Conservation (phyloP, 1,140 invertebrate genomes). For the Brachionus rotundiformis region DNA sequence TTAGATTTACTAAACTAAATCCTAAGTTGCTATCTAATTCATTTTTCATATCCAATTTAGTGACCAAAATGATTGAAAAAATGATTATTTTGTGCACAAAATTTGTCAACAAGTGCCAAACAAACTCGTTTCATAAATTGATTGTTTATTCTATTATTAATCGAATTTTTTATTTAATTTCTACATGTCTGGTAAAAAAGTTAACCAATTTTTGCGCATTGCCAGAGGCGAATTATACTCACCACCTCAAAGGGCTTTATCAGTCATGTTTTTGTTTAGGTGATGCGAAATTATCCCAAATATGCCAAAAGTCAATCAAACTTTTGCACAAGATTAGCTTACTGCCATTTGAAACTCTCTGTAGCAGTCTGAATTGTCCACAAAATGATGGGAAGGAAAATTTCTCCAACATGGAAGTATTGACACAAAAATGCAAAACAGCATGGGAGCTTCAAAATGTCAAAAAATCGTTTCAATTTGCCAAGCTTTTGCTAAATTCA, state of each 20-base stretch:
- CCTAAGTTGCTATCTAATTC: neutral
- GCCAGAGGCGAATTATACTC: neutral
- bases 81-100: neutral
- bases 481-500: neutral
- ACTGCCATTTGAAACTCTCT: neutral
- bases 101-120: neutral
- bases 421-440: conserved; percentile 39
- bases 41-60: conserved; percentile 10
- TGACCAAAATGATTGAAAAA: neutral
- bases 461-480: conserved; percentile 9
- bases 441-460: conserved; percentile 39
- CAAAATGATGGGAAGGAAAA: neutral
- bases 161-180: neutral
- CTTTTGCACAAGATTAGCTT: neutral
- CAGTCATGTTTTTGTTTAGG: neutral
- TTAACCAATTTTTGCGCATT: neutral
- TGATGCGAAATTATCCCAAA: neutral
- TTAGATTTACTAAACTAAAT: neutral
- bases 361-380: neutral
- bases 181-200: conserved; percentile 14
- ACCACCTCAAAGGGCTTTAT: neutral
- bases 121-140: neutral
- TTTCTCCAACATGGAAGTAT: conserved; percentile 32
- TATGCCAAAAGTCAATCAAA: neutral
- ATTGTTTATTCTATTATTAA: neutral